Conservation (phyloP, 2,888 invertebrate genomes). For the Epinotia bilunana region DNA sequence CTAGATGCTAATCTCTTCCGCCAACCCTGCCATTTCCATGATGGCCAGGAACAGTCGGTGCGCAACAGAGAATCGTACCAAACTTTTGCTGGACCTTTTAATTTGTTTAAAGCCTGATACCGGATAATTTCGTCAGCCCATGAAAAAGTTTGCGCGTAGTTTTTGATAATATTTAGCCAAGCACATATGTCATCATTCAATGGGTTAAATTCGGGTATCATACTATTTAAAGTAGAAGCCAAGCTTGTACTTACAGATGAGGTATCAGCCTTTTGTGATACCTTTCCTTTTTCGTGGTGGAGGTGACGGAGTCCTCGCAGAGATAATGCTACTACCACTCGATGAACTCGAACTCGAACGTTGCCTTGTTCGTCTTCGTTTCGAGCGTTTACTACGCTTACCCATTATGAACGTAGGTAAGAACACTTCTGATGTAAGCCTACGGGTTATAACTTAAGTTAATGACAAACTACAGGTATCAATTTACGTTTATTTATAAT, state of each 20-base stretch:
- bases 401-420: constrained; percentile 6
- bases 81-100: constrained; percentile 45
- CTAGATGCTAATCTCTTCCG: constrained; percentile 36
- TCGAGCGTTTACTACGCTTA: constrained; percentile 1
- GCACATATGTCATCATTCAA: constrained; percentile 47
- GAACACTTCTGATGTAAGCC: constrained; percentile 13
- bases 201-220: constrained; percentile 51
- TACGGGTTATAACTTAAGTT: too few species aligned
- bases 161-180: constrained; percentile 49
- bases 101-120: constrained; percentile 46
- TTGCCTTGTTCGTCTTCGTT: neutral
- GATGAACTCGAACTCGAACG: neutral
- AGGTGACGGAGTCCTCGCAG: constrained; percentile 9
- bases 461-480: too few species aligned
- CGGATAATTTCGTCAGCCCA: constrained; percentile 44
- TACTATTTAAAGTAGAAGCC: constrained; percentile 6
- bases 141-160: constrained; percentile 45
- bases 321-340: neutral
- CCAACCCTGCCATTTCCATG: constrained; percentile 47
- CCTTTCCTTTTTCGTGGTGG: constrained; percentile 15
- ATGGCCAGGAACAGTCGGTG: constrained; percentile 36
- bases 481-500: too few species aligned
- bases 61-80: constrained; percentile 48
- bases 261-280: constrained; percentile 3
- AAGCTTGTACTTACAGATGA: constrained; percentile 9